Evolutionary conservation across 1,140 invertebrate genomes (phyloP).

Genomic region (Lepidurus couesii): DNA sequence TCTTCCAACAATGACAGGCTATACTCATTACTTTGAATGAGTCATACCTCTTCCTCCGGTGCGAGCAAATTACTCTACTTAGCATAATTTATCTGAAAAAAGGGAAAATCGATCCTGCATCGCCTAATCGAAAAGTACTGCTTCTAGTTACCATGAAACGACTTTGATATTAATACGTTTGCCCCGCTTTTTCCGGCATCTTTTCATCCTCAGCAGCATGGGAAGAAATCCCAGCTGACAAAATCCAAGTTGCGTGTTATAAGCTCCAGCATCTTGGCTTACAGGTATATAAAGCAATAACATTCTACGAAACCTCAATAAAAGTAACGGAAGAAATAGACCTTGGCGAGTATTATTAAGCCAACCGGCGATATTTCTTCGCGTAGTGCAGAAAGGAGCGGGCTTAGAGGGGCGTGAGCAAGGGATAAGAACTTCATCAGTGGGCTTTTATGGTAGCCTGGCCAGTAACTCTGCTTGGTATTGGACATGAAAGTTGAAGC

Average conservation of each 20-base stretch:
- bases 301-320: not conserved
- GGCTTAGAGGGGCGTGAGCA: not conserved
- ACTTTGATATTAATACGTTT: no score
- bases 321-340: not conserved
- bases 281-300: not conserved
- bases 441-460: slow-evolving; percentile 14
- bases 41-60: no score
- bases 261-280: not conserved
- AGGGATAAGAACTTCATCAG: slow-evolving; percentile 12
- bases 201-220: no score
- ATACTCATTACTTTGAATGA: no score
- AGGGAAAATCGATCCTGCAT: no score
- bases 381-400: not conserved
- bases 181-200: no score
- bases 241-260: not conserved
- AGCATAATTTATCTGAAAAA: no score
- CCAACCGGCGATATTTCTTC: not conserved
- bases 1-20: no score
- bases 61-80: no score
- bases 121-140: no score
- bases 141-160: no score
- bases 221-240: no score
- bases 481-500: not conserved
- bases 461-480: slow-evolving; percentile 3
- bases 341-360: not conserved